Base-by-base conservation (phyloP, 2,113 vertebrate species). In the Microtus montanus region DNA sequence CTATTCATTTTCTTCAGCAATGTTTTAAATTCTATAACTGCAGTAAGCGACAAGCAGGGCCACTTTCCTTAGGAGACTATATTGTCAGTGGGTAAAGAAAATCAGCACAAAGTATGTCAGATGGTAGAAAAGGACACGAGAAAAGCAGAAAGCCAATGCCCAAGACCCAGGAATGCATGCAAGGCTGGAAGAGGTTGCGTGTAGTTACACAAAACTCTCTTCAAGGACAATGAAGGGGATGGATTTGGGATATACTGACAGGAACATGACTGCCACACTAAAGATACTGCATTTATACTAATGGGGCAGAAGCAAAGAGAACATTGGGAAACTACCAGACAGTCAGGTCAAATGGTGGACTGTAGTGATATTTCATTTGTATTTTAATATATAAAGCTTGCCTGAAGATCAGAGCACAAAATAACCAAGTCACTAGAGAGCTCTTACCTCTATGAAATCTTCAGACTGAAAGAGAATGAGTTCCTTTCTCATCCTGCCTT, bases 11-110 rank as follows among this genome's bases (percentile, higher is more conserved):
- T 5, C 22, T 79, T n/a, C 64, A 41, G 22, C 66, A 94, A 52
- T 74, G 73, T 87, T 94, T 90, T 84, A 15, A 68, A 33, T 89
- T 77, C 41, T 91, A 1, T 66, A 83, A 71, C 78, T 87, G 44
- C 1, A 66, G 22, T 19, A 75, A 28, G n/a, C 41, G 71, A 41
- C 24, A 71, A 91, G 79, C 22, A 77, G 24, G 3, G 12, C 68
- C 24, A 88, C 0, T 74, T 71, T 93, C 30, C 19, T 95, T 44
- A 28, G 83, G 52, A 35, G 75, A 61, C 17, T 52, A 77, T 52
- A 7, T 79, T 15, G 85, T 93, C n/a, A 44, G 3, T 61, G 11
- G 28, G 17, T 63, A 6, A 63, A 63, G 33, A 87, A 94, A 86
- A 14, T 49, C n/a, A 61, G n/a, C 4, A 79, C 15, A 13, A 15